Percentiles rank a stretch among this genome's conserved stretches.
Conservation (phyloP, 1,140 invertebrate genomes). For the Lepidotrigona ventralis region DNA sequence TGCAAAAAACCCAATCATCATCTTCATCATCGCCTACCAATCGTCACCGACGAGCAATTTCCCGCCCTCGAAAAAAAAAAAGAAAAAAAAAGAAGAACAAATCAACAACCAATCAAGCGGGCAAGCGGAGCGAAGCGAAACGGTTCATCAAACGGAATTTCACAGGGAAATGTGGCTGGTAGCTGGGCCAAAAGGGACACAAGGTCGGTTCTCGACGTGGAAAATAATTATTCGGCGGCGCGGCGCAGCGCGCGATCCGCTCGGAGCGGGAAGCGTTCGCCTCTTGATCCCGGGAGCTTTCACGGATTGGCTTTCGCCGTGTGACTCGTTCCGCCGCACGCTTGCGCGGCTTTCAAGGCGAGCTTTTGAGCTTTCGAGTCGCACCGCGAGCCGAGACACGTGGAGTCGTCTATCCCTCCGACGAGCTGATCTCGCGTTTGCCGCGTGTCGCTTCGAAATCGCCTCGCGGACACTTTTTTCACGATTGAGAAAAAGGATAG, state of each 20-base stretch:
- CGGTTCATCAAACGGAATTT: not conserved
- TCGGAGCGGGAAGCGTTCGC: conserved; percentile 23
- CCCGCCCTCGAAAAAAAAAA: not conserved
- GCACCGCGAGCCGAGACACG: conserved; percentile 61
- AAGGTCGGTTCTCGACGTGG: not conserved
- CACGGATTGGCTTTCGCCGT: conserved; percentile 59
- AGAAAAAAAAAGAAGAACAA: not conserved
- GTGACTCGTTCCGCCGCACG: conserved; percentile 49
- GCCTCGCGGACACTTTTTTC: not conserved
- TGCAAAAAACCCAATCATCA: not conserved
- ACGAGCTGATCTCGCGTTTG: conserved; percentile 38
- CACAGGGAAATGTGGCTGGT: not conserved
- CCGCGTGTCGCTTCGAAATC: not conserved
- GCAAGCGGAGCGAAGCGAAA: not conserved
- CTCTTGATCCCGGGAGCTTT: conserved; percentile 41
- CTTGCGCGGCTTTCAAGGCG: conserved; percentile 62
- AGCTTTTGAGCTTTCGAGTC: conserved; percentile 66
- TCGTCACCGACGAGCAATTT: not conserved
- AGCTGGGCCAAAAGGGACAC: not conserved
- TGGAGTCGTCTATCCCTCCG: conserved; percentile 58
- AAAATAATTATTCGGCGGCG: conserved; percentile 8
- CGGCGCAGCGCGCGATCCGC: not conserved
- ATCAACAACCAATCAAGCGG: not conserved
- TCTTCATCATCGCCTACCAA: not conserved
- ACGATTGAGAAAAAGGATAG: not conserved